Conservation (phyloP, 2,888 invertebrate genomes). For the Leucoma salicis region DNA sequence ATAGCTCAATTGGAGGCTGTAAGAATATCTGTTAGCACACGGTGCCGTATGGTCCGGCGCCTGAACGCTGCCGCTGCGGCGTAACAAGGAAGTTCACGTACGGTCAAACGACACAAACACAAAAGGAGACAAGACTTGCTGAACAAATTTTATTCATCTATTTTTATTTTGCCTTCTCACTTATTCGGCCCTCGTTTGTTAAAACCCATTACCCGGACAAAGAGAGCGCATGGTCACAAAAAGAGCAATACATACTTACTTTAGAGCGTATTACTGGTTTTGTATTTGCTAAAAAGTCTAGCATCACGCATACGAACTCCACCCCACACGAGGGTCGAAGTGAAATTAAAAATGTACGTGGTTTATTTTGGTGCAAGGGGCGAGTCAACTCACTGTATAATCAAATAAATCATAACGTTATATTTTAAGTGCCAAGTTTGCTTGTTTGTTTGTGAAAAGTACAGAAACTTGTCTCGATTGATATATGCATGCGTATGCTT, state of each 20-base stretch:
- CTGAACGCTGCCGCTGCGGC: too few relatives aligned
- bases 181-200: conserved; percentile 15
- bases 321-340: conserved; percentile 32
- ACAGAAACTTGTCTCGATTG: conserved; percentile 4
- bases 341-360: conserved; percentile 28
- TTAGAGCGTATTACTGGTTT: conserved; percentile 30
- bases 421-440: conserved; percentile 13
- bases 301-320: conserved; percentile 26
- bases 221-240: conserved; percentile 26
- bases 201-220: conserved; percentile 11
- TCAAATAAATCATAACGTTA: conserved; percentile 10
- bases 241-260: conserved; percentile 33
- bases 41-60: too few relatives aligned
- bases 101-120: too few relatives aligned
- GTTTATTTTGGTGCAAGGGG: conserved; percentile 23
- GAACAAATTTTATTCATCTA: conserved; percentile 8
- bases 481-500: conserved; percentile 1
- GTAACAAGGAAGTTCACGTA: too few relatives aligned
- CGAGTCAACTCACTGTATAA: conserved; percentile 15
- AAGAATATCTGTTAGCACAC: too few relatives aligned
- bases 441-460: conserved; percentile 7
- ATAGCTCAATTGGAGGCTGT: too few relatives aligned
- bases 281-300: conserved; percentile 33
- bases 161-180: conserved; percentile 13
- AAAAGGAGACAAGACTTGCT: too few relatives aligned